These are phyloP conservation scores for Microcebus tavaratra DNA, from an alignment of 2,113 vertebrate species.

Conservation along the genomic window DNA sequence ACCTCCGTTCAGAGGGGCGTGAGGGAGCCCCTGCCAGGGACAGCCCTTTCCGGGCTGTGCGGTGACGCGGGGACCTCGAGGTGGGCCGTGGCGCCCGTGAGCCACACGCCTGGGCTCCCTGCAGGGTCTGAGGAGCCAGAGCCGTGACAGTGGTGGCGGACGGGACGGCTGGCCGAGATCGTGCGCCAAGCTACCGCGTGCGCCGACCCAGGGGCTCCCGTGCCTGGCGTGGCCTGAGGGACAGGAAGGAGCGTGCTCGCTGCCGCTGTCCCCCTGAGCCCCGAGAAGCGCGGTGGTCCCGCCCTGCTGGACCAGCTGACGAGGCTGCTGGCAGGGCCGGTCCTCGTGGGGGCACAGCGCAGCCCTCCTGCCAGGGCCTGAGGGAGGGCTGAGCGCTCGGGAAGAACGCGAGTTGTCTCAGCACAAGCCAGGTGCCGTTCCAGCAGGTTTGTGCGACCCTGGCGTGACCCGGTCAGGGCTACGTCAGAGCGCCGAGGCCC, in stretches of 20 bases:
- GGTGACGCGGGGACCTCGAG: neutral
- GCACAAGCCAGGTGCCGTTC: neutral
- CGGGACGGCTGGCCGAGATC: too few relatives aligned
- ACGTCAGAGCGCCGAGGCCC: neutral
- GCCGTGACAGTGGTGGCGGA: neutral
- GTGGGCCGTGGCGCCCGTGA: neutral
- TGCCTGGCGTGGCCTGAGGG: neutral
- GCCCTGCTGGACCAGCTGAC: neutral
- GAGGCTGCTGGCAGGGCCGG: too few relatives aligned
- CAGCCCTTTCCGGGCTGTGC: too few relatives aligned
- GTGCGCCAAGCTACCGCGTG: neutral
- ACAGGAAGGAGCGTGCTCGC: neutral
- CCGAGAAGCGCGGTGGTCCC: neutral
- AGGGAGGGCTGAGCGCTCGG: accelerated
- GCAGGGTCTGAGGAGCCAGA: neutral
- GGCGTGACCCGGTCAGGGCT: neutral
- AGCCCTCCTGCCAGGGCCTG: neutral
- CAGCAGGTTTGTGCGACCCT: neutral
- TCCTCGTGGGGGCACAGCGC: neutral
- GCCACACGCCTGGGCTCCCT: neutral
- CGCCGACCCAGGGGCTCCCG: too few relatives aligned
- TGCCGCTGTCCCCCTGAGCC: neutral
- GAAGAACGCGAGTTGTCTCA: neutral
- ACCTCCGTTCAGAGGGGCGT: accelerated
- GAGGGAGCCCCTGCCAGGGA: neutral